Evolutionary conservation across 2,797 vertebrate genomes (phyloP), one percentile per base, ranked within the genome.

Genomic region (Poecilia wingei): DNA sequence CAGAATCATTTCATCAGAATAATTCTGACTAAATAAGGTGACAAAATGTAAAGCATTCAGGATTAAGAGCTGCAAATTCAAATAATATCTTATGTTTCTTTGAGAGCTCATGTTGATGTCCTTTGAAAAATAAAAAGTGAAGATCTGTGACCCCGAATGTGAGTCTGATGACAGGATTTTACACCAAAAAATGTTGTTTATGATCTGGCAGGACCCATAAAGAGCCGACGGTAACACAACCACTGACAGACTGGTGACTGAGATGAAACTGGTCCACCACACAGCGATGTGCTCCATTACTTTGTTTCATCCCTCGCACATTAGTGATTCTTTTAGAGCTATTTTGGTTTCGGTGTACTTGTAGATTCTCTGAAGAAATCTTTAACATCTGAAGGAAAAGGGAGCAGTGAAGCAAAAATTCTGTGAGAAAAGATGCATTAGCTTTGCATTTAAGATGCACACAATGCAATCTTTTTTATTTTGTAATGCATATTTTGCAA

Each of bases 291-390:
- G 49, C 51, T 74, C 20, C 69, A 72, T 72, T 51, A 59, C 46
- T 77, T 57, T 74, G 1, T 82, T 74, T 73, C 55, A 75, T 79
- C 79, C 51, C 55, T 69, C 18, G 57, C 51, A 71, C 77, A 85
- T 83, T 85, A 77, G 53, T 3, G 6, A 87, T 86, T 90, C 76
- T 84, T 81, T 86, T 22, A 84, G 47, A 81, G 86, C 45, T 79
- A 59, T 84, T 86, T 84, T 83, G 72, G 61, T 43, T 75, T 72
- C 5, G 36, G 4, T 80, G 16, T 46, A 81, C 73, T 79, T 85
- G 70, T 75, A 25, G 43, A 84, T 77, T 73, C 59, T 80, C 43
- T 36, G 5, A 85, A 72, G 57, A 76, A 80, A 78, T 57, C 12
- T 51, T 45, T 47, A 75, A 72, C 39, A 64, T 78, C 45, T 22